These are phyloP conservation scores for Macrochelys suwanniensis DNA, from an alignment of 2,797 vertebrate species.

Conservation along the genomic window DNA sequence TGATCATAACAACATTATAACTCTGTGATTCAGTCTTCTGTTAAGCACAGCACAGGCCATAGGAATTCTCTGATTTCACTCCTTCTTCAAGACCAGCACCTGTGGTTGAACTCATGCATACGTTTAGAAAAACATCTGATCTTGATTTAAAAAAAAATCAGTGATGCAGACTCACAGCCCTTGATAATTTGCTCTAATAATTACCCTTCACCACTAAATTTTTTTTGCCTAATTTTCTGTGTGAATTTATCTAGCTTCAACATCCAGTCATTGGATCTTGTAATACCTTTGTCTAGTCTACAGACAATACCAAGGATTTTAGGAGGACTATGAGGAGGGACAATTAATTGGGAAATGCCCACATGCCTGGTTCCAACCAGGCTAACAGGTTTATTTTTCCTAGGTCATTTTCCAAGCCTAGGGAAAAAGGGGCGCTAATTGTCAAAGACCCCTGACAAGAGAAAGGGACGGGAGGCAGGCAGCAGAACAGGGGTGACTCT, in stretches of 20 bases:
- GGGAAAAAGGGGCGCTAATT: too few species aligned
- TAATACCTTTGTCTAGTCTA: not conserved
- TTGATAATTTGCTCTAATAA: not conserved
- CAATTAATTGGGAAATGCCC: not conserved
- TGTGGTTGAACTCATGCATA: not conserved
- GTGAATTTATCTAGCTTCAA: not conserved
- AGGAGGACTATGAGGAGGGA: not conserved
- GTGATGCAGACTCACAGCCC: not conserved
- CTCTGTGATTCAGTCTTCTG: not conserved
- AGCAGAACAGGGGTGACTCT: too few species aligned
- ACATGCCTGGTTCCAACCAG: not conserved
- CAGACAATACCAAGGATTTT: not conserved
- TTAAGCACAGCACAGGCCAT: not conserved
- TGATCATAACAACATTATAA: not conserved
- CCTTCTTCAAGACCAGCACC: not conserved
- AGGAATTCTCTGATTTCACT: not conserved
- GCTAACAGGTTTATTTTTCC: too few species aligned
- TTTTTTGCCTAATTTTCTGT: not conserved
- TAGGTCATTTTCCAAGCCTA: too few species aligned
- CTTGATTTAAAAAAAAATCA: not conserved
- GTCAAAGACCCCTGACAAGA: too few species aligned
- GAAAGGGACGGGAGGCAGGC: not conserved
- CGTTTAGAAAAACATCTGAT: fast-evolving
- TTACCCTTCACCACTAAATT: not conserved
- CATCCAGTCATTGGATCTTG: not conserved